Evolutionary conservation across 2,113 vertebrate genomes (phyloP), one percentile per base, ranked within the genome.

Genomic region (Thryonomys swinderianus): DNA sequence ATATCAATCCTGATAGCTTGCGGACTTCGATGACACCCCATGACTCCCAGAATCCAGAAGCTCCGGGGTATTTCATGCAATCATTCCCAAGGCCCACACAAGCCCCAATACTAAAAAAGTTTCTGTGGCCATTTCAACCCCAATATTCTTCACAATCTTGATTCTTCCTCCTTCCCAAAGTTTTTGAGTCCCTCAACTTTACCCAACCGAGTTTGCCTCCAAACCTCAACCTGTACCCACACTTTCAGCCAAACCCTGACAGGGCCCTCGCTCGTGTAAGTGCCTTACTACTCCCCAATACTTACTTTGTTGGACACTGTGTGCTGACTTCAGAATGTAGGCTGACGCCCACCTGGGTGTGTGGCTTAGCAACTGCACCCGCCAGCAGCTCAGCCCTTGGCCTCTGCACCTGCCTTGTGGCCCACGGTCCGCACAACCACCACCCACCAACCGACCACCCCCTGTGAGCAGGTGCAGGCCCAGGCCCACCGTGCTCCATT

Each of bases 201-300:
- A 45, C 5, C 21, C 34, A 64, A 40, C 32, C 30, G 30, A 76
- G 30, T 87, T 40, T 62, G 21, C 78, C 45, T 57, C 30, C 37
- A 66, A 85, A 81, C 37, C 34, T 18, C 23, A 37, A 61, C 18
- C 34, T 0, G 9, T 21, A 57, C 6, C 10, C 55, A 84, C 11
- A 59, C 42, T 71, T 74, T 14, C 37, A 76, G 18, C n/a, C 21
- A 25, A 81, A 23, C 40, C 37, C 17, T 48, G 42, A 66, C n/a
- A 51, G 53, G 11, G 18, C 32, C 1, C 7, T 55, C 25, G 9
- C 30, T 51, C 42, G 7, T 32, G 7, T 25, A 45, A 34, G 1
- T 0, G 32, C 17, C 2, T 40, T 3, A 0, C 25, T 14, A 76
- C 2, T 0, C 14, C 37, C 0, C 0, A 20, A 37, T 30, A 48